Evolutionary conservation across 1,140 invertebrate genomes (phyloP), one percentile per base, ranked within the genome.

Genomic region (Bombus polaris): DNA sequence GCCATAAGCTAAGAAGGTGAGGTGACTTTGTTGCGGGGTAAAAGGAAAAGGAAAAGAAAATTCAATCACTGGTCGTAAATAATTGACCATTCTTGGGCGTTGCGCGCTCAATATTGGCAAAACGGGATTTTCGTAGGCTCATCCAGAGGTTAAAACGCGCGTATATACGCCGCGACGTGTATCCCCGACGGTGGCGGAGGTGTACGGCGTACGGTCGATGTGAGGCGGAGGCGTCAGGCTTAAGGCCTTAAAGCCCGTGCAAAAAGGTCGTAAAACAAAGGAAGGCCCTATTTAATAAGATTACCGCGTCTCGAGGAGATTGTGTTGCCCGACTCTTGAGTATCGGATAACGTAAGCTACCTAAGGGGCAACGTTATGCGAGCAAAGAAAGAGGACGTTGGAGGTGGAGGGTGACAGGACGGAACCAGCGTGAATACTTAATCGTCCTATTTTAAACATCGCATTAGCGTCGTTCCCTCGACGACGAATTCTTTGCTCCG

Each of bases 191-290:
- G 37, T 15, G 71, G 65, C 35, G 42, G 81, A 37, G 35, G 73
- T 62, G 68, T 42, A 59, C 42, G 74, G 62, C 59, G 80, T 53
- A 73, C 57, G 76, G 65, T 71, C 74, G 86, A 78, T 82, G 79
- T 59, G 72, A 88, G 79, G 79, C 72, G 70, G 80, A 90, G 83
- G 72, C 87, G 83, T 90, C 87, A 82, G 81, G 77, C 89, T 91
- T 91, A 91, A 90, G 88, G 91, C 89, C 90, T 93, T 93, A 91
- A 93, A 93, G 90, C 82, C 90, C 80, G 83, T 87, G 92, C 90
- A 92, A 93, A 93, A 93, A 92, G 89, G 79, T 89, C 90, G 87
- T 93, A 92, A 93, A 93, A 93, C 92, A 93, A 93, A 92, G 91
- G 88, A 83, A 92, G 92, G 92, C 78, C 91, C 90, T 88, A 88